Evolutionary conservation across 2,888 invertebrate genomes (phyloP), one percentile per base, ranked within the genome.

Genomic region (Philaethria dido): DNA sequence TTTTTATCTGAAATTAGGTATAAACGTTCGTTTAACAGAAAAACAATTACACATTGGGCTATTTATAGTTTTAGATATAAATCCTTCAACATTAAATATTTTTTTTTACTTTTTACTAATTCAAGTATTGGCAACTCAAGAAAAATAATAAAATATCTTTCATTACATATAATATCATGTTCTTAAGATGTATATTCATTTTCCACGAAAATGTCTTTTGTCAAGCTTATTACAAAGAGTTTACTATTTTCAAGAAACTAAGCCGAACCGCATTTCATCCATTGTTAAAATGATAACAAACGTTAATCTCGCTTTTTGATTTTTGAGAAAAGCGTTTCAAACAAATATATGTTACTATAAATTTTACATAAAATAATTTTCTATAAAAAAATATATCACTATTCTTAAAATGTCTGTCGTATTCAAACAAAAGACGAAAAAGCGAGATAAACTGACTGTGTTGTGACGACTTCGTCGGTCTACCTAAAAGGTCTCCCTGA

Each of bases 281-380:
- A 42, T 57, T 22, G 55, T 57, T 57, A 55, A 39, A 42, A 57
- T 39, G n/a, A 57, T 55, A n/a, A 55, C 36, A 55, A 39, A 22
- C 36, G 20, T 33, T n/a, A 57, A 42, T 52, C 29, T 29, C 11
- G 16, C 16, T 29, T 50, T 22, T 2, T 48, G 22, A 14, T 29
- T 16, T 16, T n/a, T 4, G 3, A 50, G n/a, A 25, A n/a, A n/a
- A 8, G 3, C 1, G n/a, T n/a, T 22, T 14, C 22, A 8, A 48
- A 86, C 33, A 33, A 8, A 33, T 9, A 8, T 33, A 8, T 33
- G 9, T 4, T 25, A 25, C 8, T 33, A 8, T 33, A 33, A 33
- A 39, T 39, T 33, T 33, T 33, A 8, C 33, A 4, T 1, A 33
- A 33, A 1, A 1, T 33, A 9, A 33, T 33, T 29, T n/a, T n/a